Percentiles rank a stretch among this genome's conserved stretches.
These are phyloP conservation scores for Sesia bembeciformis DNA, from an alignment of 2,888 invertebrate species.

Conservation along the genomic window DNA sequence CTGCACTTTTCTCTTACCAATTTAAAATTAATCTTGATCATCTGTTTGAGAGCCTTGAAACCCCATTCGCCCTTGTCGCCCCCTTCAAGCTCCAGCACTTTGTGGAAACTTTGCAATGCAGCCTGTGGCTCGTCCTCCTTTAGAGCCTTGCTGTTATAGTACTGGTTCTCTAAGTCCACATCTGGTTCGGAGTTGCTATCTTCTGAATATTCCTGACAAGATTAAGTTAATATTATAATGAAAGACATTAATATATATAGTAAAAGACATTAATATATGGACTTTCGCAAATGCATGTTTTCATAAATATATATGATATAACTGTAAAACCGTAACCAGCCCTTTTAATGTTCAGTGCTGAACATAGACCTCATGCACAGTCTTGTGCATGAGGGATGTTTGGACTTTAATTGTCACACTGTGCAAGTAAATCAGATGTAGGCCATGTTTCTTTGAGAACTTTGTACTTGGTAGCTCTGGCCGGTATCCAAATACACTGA, in stretches of 20 bases:
- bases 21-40: constrained; percentile 99
- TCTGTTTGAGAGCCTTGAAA: constrained; percentile 99
- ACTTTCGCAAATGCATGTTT: too few relatives aligned
- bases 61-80: constrained; percentile 99
- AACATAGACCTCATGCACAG: too few relatives aligned
- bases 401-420: too few relatives aligned
- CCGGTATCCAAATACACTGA: too few relatives aligned
- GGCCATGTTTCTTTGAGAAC: too few relatives aligned
- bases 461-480: too few relatives aligned
- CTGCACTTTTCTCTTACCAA: constrained; percentile 73
- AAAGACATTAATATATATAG: background rate
- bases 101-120: constrained; percentile 94
- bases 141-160: constrained; percentile 98
- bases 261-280: too few relatives aligned
- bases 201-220: constrained; percentile 95
- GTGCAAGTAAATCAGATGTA: too few relatives aligned
- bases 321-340: too few relatives aligned
- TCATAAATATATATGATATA: too few relatives aligned
- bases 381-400: too few relatives aligned
- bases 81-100: constrained; percentile 96
- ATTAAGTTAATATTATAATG: background rate
- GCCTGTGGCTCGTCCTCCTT: constrained; percentile 97
- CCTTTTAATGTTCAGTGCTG: too few relatives aligned
- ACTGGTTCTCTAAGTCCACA: constrained; percentile 99
- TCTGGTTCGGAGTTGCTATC: constrained; percentile 99